Evolutionary conservation across 2,113 vertebrate species (phyloP).

Genomic region (Cercopithecus mona): DNA sequence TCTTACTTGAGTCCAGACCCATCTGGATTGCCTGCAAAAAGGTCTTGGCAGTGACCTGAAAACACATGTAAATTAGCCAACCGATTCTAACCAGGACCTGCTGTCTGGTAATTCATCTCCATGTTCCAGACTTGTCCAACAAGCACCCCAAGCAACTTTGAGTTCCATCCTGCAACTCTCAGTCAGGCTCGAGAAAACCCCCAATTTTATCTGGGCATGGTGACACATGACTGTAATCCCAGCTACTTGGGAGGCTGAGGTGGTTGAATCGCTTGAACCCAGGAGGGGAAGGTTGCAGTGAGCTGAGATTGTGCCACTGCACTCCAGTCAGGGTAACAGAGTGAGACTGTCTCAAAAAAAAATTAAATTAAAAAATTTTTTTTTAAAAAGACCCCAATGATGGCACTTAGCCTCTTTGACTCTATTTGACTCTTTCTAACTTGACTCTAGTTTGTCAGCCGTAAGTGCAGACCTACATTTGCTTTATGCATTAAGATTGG

Average conservation of each 20-base stretch:
- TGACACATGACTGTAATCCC: too few species aligned
- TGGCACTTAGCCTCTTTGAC: not conserved
- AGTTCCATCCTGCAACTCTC: not conserved
- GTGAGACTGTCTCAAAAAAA: too few species aligned
- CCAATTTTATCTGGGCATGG: not conserved
- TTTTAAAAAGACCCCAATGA: not conserved
- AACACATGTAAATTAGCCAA: not conserved
- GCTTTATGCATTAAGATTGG: not conserved
- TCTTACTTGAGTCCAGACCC: not conserved
- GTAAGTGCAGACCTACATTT: not conserved
- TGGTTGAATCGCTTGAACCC: too few species aligned
- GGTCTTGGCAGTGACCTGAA: slow-evolving; percentile 33
- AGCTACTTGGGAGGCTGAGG: too few species aligned
- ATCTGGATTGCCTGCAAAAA: not conserved
- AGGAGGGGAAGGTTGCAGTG: too few species aligned
- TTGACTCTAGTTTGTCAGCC: not conserved
- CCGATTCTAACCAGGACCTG: not conserved
- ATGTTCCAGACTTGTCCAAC: not conserved
- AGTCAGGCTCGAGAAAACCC: not conserved
- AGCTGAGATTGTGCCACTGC: too few species aligned
- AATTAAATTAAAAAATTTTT: too few species aligned
- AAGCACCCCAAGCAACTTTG: not conserved
- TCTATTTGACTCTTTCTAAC: not conserved
- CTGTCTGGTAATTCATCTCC: not conserved
- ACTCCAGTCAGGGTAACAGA: too few species aligned